Conservation (phyloP, 2,888 invertebrate genomes). For the Theretra japonica region DNA sequence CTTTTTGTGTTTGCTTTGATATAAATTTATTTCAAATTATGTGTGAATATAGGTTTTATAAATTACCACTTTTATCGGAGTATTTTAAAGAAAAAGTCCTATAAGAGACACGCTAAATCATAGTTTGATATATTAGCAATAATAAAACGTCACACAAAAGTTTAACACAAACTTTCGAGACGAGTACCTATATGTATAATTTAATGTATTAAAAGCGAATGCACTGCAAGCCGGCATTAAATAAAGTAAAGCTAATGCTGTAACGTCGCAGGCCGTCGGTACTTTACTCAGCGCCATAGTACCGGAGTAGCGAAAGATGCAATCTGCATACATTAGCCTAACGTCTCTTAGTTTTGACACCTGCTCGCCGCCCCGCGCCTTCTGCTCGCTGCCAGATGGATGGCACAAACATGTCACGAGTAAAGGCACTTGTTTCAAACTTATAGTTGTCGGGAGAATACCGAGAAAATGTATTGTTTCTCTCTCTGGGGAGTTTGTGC, state of each 20-base stretch:
- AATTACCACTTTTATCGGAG: too few relatives aligned
- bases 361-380: constrained; percentile 64
- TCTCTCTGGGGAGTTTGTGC: constrained; percentile 46
- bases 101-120: too few relatives aligned
- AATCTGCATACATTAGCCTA: constrained; percentile 84
- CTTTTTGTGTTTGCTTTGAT: too few relatives aligned
- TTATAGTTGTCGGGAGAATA: constrained; percentile 59
- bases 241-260: constrained; percentile 69
- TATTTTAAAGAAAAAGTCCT: too few relatives aligned
- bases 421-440: constrained; percentile 68
- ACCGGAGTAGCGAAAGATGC: constrained; percentile 71
- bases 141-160: too few relatives aligned
- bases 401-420: constrained; percentile 76
- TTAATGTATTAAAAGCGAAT: constrained; percentile 12
- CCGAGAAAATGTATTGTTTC: constrained; percentile 55
- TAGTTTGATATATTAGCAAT: too few relatives aligned
- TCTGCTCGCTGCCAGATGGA: constrained; percentile 62
- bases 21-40: too few relatives aligned
- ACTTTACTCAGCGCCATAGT: constrained; percentile 43
- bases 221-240: constrained; percentile 52
- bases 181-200: background rate
- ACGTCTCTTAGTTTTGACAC: constrained; percentile 83
- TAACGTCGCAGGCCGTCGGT: constrained; percentile 41
- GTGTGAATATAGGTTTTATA: too few relatives aligned
- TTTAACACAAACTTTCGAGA: too few relatives aligned